Conservation (phyloP, 1,140 invertebrate genomes). For the Delia radicum region DNA sequence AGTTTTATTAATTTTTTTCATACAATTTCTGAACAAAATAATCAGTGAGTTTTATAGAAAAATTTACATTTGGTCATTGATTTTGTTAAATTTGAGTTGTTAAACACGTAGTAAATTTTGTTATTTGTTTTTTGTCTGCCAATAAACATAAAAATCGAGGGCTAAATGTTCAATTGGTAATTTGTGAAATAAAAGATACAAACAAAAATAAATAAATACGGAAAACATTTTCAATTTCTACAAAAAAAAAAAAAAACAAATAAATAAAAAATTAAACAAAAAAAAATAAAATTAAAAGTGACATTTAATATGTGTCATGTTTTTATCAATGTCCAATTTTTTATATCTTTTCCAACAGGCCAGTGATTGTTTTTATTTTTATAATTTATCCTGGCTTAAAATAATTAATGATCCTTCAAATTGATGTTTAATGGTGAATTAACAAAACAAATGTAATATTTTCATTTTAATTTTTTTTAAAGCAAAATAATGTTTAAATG, state of each 20-base stretch:
- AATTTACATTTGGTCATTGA: background rate
- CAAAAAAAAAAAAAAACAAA: background rate
- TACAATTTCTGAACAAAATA: background rate
- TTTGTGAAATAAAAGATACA: background rate
- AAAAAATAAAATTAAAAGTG: background rate
- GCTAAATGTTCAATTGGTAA: background rate
- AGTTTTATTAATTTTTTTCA: background rate
- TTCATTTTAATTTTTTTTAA: background rate
- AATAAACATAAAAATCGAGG: constrained; percentile 4
- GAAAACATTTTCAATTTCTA: background rate
- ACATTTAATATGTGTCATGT: constrained; percentile 22
- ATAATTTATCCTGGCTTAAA: background rate
- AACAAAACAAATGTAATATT: background rate
- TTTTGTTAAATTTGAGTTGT: background rate
- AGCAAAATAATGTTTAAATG: background rate
- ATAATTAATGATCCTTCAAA: constrained; percentile 12
- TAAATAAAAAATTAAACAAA: too few species aligned
- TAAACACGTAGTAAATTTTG: constrained; percentile 15
- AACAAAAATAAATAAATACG: too few species aligned
- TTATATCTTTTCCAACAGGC: background rate
- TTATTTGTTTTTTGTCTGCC: background rate
- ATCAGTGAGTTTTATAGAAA: background rate
- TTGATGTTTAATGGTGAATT: background rate
- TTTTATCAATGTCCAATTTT: constrained; percentile 11
- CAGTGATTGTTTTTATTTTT: background rate